These are phyloP conservation scores for Drosophila tanythrix DNA, from an alignment of 2,888 invertebrate species.

Conservation along the genomic window DNA sequence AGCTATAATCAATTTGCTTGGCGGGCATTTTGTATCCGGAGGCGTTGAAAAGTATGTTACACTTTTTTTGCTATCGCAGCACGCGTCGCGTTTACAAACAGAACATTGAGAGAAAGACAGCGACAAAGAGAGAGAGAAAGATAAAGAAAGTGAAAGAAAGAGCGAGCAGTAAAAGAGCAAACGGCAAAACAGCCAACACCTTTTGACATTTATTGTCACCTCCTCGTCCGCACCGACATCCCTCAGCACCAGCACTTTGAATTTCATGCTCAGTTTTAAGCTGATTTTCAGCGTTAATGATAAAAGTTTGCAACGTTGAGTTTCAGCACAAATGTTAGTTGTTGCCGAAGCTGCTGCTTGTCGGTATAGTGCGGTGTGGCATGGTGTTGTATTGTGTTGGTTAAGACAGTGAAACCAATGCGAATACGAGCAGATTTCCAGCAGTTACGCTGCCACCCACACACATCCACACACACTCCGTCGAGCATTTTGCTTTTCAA, in stretches of 20 bases:
- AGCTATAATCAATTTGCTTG: conserved; percentile 68
- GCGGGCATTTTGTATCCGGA: conserved; percentile 48
- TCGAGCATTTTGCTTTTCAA: conserved; percentile 61
- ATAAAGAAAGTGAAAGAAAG: not conserved
- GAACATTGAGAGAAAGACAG: not conserved
- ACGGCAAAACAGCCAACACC: conserved; percentile 52
- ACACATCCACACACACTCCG: not conserved
- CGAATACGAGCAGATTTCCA: conserved; percentile 13
- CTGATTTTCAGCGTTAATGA: conserved; percentile 74
- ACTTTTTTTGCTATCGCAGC: conserved; percentile 31
- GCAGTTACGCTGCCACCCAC: conserved; percentile 1
- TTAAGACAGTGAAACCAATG: conserved; percentile 18
- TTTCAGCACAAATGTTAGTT: conserved; percentile 22
- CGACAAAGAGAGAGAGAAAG: not conserved
- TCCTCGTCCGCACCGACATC: conserved; percentile 23
- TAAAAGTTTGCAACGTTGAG: conserved; percentile 70
- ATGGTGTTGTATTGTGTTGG: conserved; percentile 1
- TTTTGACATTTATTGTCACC: conserved; percentile 71
- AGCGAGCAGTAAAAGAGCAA: not conserved
- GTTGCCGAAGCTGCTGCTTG: conserved; percentile 5
- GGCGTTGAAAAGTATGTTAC: conserved; percentile 58
- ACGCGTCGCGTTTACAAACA: not conserved
- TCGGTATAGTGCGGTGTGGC: not conserved
- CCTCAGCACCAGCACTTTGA: not conserved
- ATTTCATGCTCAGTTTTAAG: conserved; percentile 61